Evolutionary conservation across 30 jellyfish, hydroid and myxozoan species (phyloP).

Genomic region (Catostylus mosaicus): DNA sequence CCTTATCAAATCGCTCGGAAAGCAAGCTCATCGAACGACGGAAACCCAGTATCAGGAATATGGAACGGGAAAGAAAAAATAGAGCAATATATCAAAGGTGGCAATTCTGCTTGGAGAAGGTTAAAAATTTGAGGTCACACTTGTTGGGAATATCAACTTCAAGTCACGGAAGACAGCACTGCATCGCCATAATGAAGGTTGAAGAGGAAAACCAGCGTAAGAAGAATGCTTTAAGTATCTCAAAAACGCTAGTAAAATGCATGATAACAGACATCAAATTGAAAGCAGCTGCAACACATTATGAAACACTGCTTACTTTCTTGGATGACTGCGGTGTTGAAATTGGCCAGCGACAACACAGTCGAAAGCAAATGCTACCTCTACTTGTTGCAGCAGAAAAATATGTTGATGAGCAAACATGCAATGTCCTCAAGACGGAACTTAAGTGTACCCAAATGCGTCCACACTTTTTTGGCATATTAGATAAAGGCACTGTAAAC

Average conservation of each 20-base stretch:
- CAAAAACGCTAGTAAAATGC: slow-evolving; percentile 27
- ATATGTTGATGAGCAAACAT: slow-evolving; percentile 8
- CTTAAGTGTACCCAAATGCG: slow-evolving; percentile 3
- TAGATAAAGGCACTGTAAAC: slow-evolving; percentile 27
- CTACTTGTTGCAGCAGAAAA: slow-evolving; percentile 41
- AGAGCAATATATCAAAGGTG: too few species aligned
- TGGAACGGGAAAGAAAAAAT: too few species aligned
- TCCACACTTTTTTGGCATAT: slow-evolving; percentile 37
- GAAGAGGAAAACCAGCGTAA: slow-evolving; percentile 15
- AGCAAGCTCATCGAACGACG: too few species aligned
- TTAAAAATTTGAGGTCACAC: too few species aligned
- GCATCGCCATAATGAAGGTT: too few species aligned
- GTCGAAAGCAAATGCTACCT: slow-evolving; percentile 35
- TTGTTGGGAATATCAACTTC: too few species aligned
- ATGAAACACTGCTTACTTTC: slow-evolving; percentile 21
- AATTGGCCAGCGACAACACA: slow-evolving; percentile 21
- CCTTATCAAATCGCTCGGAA: too few species aligned
- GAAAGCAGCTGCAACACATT: slow-evolving; percentile 20
- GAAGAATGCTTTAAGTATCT: slow-evolving; percentile 13
- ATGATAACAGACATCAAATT: slow-evolving; percentile 29
- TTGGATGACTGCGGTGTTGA: slow-evolving; percentile 25
- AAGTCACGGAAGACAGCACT: too few species aligned
- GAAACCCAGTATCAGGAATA: too few species aligned
- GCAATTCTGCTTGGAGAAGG: too few species aligned
- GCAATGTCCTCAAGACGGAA: slow-evolving; percentile 12